Evolutionary conservation across 23 tunicate species (phyloP).

Genomic region (Botrylloides violaceus): DNA sequence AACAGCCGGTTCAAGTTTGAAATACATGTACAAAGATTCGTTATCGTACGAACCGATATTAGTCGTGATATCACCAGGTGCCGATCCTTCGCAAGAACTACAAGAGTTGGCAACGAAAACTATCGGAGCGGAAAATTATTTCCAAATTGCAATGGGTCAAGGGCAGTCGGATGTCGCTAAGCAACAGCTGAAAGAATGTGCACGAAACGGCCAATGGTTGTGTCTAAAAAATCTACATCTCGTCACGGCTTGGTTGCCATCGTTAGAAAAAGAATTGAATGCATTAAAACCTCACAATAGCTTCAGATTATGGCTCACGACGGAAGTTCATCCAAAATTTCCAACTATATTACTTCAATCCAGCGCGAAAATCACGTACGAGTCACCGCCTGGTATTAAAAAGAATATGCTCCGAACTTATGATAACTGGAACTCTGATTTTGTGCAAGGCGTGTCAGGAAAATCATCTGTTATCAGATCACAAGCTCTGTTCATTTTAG

Average conservation of each 20-base stretch:
- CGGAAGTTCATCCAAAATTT: constrained; percentile 75
- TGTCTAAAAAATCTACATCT: constrained; percentile 90
- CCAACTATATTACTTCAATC: constrained; percentile 72
- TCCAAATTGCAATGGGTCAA: constrained; percentile 93
- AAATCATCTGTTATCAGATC: constrained; percentile 49
- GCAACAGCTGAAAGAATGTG: constrained; percentile 64
- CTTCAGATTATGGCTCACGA: constrained; percentile 93
- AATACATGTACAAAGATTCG: constrained; percentile 40
- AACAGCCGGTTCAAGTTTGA: constrained; percentile 68
- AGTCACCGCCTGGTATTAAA: constrained; percentile 91
- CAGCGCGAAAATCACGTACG: constrained; percentile 73
- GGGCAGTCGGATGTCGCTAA: constrained; percentile 81
- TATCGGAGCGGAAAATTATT: constrained; percentile 71
- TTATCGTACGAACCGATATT: constrained; percentile 60
- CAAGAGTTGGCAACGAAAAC: constrained; percentile 55
- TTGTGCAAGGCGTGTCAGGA: constrained; percentile 40
- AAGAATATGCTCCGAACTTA: constrained; percentile 80
- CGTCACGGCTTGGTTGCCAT: constrained; percentile 72
- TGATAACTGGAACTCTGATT: constrained; percentile 78
- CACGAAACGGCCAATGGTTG: constrained; percentile 85
- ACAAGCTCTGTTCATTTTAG: constrained; percentile 66
- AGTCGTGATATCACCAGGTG: constrained; percentile 72
- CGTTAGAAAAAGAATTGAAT: constrained; percentile 82
- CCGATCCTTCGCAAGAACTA: constrained; percentile 89
- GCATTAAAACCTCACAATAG: constrained; percentile 45